These are phyloP conservation scores for Cyrtorhinus lividipennis DNA, from an alignment of 1,140 invertebrate species.

Conservation along the genomic window DNA sequence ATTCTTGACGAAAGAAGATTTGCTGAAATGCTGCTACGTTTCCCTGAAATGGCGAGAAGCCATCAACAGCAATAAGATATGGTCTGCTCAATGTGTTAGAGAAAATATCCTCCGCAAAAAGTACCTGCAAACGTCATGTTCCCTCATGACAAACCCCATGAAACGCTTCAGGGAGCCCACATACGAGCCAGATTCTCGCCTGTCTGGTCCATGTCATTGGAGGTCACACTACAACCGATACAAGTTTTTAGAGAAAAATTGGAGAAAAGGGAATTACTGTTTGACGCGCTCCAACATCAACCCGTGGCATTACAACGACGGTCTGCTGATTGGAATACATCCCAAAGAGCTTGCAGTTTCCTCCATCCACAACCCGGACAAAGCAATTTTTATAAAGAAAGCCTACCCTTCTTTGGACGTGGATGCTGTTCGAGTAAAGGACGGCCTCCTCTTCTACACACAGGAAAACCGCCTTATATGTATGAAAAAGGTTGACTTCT, in stretches of 20 bases:
- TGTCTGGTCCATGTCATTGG: conserved; percentile 7
- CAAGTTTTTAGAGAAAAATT: conserved; percentile 10
- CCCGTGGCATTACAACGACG: conserved; percentile 3
- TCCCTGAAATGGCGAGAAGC: conserved; percentile 17
- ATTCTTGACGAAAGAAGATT: conserved; percentile 14
- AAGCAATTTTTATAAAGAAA: not conserved
- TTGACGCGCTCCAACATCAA: not conserved
- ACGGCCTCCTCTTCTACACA: conserved; percentile 1
- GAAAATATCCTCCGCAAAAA: not conserved
- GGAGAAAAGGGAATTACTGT: conserved; percentile 4
- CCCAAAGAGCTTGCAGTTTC: not conserved
- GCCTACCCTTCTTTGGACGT: not conserved
- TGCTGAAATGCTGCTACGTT: conserved; percentile 12
- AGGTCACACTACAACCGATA: conserved; percentile 12
- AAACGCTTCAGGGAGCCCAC: not conserved
- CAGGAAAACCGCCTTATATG: conserved; percentile 7
- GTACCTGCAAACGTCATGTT: not conserved
- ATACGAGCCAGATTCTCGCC: not conserved
- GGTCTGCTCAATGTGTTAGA: conserved; percentile 10
- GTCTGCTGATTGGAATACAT: not conserved
- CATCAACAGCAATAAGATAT: conserved; percentile 19
- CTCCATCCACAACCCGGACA: not conserved
- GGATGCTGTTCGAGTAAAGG: not conserved
- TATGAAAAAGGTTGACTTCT: not conserved
- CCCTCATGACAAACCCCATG: not conserved